These are phyloP conservation scores for Pollenia amentaria DNA, from an alignment of 2,888 invertebrate species.

Conservation along the genomic window DNA sequence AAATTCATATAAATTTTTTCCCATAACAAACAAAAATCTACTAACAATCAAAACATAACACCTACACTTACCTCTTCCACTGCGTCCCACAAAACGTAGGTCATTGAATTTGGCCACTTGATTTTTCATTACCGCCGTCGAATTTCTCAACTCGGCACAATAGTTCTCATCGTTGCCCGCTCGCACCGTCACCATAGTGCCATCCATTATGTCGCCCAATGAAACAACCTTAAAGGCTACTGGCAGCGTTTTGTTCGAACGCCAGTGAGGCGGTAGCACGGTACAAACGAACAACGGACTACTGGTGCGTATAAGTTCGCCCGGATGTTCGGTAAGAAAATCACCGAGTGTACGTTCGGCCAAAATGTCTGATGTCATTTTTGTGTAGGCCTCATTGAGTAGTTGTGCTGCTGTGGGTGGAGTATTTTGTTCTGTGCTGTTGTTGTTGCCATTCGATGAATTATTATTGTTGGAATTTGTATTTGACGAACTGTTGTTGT, in stretches of 20 bases:
- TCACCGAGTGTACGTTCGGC: constrained; percentile 94
- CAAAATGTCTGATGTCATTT: constrained; percentile 95
- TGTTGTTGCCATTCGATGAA: constrained; percentile 82
- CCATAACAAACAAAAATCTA: neutral
- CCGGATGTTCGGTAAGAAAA: constrained; percentile 95
- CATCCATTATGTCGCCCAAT: constrained; percentile 96
- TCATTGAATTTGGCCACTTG: constrained; percentile 99
- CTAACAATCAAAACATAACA: constrained; percentile 2
- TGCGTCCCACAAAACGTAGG: constrained; percentile 98
- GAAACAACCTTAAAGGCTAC: constrained; percentile 98
- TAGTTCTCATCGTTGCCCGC: constrained; percentile 99
- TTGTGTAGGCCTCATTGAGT: constrained; percentile 93
- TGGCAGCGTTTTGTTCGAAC: constrained; percentile 98
- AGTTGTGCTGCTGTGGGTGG: constrained; percentile 89
- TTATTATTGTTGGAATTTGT: constrained; percentile 84
- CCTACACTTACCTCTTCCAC: constrained; percentile 95
- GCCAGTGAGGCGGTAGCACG: constrained; percentile 97
- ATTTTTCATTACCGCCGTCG: constrained; percentile 98
- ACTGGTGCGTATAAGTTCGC: constrained; percentile 95
- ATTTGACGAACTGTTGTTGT: constrained; percentile 80
- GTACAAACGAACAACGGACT: constrained; percentile 98
- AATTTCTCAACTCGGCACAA: constrained; percentile 97
- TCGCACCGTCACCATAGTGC: constrained; percentile 96
- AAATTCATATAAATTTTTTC: neutral
- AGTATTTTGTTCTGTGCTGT: constrained; percentile 86